phyloP scores from a whole-genome alignment of 2,113 vertebrate genomes.

The Chionomys nivalis region DNA sequence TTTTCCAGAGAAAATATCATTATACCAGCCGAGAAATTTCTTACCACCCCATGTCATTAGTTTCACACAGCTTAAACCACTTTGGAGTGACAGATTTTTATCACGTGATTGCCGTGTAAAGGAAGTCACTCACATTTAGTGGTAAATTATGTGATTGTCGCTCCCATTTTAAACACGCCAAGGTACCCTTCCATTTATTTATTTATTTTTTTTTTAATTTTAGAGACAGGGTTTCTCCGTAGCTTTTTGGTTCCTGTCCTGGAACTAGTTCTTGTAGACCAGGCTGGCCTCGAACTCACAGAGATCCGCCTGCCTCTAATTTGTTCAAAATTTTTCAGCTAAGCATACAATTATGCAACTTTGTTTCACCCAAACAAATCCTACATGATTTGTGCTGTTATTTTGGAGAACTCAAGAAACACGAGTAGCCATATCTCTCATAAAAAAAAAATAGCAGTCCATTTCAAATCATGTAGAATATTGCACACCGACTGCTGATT shows the following conservation, averaged over 20 bases:
- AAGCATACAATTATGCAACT: constrained; percentile 43
- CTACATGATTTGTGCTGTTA: background rate
- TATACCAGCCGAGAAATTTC: constrained; percentile 44
- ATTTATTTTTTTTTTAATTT: too few species aligned
- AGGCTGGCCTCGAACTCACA: too few species aligned
- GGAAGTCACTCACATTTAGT: constrained; percentile 21
- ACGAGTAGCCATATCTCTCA: background rate
- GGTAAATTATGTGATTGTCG: constrained; percentile 79
- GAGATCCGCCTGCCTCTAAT: too few species aligned
- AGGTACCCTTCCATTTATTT: constrained; percentile 79
- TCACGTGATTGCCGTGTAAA: constrained; percentile 51
- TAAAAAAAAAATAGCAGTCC: constrained; percentile 59
- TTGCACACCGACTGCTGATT: constrained; percentile 28
- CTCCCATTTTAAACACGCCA: constrained; percentile 73
- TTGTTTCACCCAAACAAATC: constrained; percentile 57
- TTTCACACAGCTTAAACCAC: background rate
- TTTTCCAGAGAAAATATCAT: constrained; percentile 58
- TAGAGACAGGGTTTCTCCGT: too few species aligned
- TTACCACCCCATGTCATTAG: background rate
- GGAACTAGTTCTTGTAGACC: too few species aligned
- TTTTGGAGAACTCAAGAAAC: constrained; percentile 57
- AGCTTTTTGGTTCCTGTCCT: too few species aligned
- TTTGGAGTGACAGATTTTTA: constrained; percentile 47
- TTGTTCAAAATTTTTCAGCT: constrained; percentile 60
- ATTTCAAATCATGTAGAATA: constrained; percentile 15